A percentile compares a stretch with the other conserved stretches of the same genome.
Evolutionary conservation across 2,113 vertebrate genomes (phyloP).

Genomic region (Herpailurus yagouaroundi): DNA sequence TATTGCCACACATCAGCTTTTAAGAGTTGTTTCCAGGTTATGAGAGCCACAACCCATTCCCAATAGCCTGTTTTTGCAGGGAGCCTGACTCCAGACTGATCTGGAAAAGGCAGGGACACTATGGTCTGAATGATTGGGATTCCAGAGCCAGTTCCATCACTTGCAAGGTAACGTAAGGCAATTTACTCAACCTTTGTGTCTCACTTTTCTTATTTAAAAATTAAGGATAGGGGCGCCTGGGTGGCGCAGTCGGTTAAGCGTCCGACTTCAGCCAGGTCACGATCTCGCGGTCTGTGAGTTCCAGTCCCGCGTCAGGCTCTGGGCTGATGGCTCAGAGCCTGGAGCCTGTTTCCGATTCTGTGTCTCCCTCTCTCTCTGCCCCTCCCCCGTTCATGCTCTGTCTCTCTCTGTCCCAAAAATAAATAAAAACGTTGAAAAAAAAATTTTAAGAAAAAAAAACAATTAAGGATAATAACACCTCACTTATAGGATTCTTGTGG

Average conservation of each 20-base stretch:
- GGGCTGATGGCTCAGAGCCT: too few relatives aligned
- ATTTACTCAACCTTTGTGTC: not conserved
- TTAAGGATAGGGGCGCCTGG: too few relatives aligned
- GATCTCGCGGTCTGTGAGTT: too few relatives aligned
- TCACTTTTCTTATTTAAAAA: slow-evolving; percentile 45
- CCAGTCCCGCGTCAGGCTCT: too few relatives aligned
- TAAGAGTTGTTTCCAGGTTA: not conserved
- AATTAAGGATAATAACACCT: not conserved
- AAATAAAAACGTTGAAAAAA: too few relatives aligned
- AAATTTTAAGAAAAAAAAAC: too few relatives aligned
- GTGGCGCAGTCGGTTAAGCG: too few relatives aligned
- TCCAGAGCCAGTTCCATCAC: not conserved
- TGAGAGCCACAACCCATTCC: not conserved
- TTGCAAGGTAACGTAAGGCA: not conserved
- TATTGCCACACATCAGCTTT: not conserved
- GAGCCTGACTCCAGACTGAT: not conserved
- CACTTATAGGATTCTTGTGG: not conserved
- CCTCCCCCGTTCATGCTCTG: too few relatives aligned
- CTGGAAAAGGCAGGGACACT: not conserved
- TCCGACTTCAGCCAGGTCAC: too few relatives aligned
- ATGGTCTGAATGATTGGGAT: not conserved
- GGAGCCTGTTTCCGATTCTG: too few relatives aligned
- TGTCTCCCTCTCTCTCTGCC: too few relatives aligned
- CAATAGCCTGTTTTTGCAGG: not conserved
- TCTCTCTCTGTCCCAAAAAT: too few relatives aligned